Evolutionary conservation across 1,140 invertebrate genomes (phyloP), one percentile per base, ranked within the genome.

Genomic region (Drusus annulatus): DNA sequence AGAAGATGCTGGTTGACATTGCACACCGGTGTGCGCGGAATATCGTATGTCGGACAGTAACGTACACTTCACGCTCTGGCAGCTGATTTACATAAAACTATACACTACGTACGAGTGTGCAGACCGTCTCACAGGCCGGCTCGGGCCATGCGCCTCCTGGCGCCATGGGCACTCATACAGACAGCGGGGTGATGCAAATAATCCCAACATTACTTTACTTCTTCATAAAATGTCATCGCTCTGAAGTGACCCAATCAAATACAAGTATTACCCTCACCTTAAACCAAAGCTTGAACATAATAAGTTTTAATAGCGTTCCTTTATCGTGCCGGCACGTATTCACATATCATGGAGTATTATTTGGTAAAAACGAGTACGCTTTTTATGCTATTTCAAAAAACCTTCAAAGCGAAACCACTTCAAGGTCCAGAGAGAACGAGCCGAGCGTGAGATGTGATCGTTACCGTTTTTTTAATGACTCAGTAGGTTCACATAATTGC

Each of bases 31-130:
- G 75, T 65, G 75, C n/a, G 75, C 75, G 28, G 75, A 77, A 77
- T 77, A 77, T 77, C 75, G 60, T 63, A 65, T 77, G 60, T 50
- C 75, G 28, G 56, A n/a, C 74, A 36, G 75, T 63, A 77, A 77
- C 36, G 58, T 51, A 77, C 58, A 77, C 75, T 77, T 60, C 54
- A 60, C 75, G 60, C 50, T 25, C 50, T 45, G 36, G 68, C 68
- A 17, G n/a, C 50, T 16, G 51, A 74, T 56, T 74, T 74, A 10
- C 71, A 74, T 74, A 31, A 50, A 17, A 5, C 0, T 17, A 3
- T 65, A 13, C 23, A 28, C 19, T 45, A 45, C 13, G 36, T 13
- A 45, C 13, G 13, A 8, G 13, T 13, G 13, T 13, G 13, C 36
- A 45, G 36, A 45, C 36, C 36, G 13, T 45, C 36, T 45, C 36